These are phyloP conservation scores for Xiphophorus couchianus DNA, from an alignment of 2,113 vertebrate species.

Conservation along the genomic window DNA sequence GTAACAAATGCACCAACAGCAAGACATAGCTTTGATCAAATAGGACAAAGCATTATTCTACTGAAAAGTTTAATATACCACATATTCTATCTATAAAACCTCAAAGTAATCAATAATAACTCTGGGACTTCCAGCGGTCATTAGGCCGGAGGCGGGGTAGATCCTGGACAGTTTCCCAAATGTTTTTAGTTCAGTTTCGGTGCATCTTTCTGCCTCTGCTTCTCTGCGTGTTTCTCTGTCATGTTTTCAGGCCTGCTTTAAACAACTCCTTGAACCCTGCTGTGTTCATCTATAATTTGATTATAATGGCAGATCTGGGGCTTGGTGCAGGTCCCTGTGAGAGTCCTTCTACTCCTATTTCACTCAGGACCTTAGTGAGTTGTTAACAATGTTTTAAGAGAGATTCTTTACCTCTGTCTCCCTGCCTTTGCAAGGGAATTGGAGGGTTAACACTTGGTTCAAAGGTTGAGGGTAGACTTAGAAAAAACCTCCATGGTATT, in stretches of 20 bases:
- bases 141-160: no score
- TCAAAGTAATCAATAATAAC: no score
- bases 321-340: constrained; percentile 11
- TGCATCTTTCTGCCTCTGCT: no score
- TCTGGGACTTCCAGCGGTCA: no score
- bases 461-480: neutral
- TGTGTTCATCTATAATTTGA: constrained; percentile 66
- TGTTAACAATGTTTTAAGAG: neutral
- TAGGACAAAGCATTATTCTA: neutral
- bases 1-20: no score
- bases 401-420: neutral
- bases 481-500: no score
- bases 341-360: neutral
- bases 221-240: constrained; percentile 14
- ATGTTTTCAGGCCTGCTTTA: constrained; percentile 59
- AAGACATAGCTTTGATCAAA: neutral
- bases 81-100: neutral
- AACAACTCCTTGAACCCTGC: constrained; percentile 51
- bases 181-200: neutral
- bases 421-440: neutral
- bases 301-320: constrained; percentile 57
- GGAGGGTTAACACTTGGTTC: neutral
- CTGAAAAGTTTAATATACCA: neutral
- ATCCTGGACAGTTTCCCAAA: neutral
- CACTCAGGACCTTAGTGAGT: neutral